These are phyloP conservation scores for Didymodactylos carnosus DNA, from an alignment of 2,888 invertebrate genomes.

Conservation along the genomic window DNA sequence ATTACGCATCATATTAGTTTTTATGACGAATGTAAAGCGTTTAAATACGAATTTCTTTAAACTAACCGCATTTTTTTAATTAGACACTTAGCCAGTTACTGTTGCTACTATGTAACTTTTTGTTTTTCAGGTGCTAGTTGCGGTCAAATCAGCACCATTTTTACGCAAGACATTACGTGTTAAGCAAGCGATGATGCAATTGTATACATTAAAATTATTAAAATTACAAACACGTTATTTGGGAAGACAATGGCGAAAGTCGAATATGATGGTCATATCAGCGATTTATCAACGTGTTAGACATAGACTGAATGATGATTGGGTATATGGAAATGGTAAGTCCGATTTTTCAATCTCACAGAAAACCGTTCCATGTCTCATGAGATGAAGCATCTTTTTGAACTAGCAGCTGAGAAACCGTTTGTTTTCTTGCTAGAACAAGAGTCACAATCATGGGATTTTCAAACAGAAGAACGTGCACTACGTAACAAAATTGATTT, in stretches of 20 bases:
- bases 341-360: too few species aligned
- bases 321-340: slow-evolving; percentile 99
- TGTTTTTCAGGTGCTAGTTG: slow-evolving; percentile 76
- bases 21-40: too few species aligned
- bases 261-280: slow-evolving; percentile 97
- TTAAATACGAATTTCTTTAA: too few species aligned
- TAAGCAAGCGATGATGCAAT: slow-evolving; percentile 71
- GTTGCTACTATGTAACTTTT: too few species aligned
- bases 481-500: slow-evolving; percentile 6
- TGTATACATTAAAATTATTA: slow-evolving; percentile 83
- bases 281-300: slow-evolving; percentile 86
- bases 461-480: slow-evolving; percentile 13
- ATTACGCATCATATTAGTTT: too few species aligned
- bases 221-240: slow-evolving; percentile 99
- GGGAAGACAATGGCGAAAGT: slow-evolving; percentile 93
- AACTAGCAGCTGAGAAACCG: too few species aligned
- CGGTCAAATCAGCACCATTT: slow-evolving; percentile 96
- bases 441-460: slow-evolving; percentile 14
- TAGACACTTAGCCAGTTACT: too few species aligned
- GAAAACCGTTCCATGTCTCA: too few species aligned
- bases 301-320: slow-evolving; percentile 89
- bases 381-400: too few species aligned
- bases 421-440: too few species aligned
- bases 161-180: slow-evolving; percentile 75
- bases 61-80: too few species aligned